Evolutionary conservation across 2,888 invertebrate species (phyloP).

Genomic region (Druceiella hillmani): DNA sequence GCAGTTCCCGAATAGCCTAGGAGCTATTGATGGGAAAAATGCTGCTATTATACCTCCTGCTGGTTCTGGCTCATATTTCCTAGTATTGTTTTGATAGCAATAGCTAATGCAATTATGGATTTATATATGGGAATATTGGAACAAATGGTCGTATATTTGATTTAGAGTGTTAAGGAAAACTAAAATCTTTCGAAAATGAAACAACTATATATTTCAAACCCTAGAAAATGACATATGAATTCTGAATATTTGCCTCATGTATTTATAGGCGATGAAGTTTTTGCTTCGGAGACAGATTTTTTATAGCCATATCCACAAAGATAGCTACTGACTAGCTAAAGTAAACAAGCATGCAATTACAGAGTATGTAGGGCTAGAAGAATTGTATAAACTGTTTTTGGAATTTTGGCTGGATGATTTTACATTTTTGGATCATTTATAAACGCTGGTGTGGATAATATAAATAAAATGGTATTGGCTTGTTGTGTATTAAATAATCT

Average conservation of each 20-base stretch:
- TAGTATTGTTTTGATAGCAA: too few species aligned
- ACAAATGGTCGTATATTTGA: conserved; percentile 11
- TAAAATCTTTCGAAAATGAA: conserved; percentile 5
- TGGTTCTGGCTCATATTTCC: too few species aligned
- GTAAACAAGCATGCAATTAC: too few species aligned
- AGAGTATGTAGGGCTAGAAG: conserved; percentile 14
- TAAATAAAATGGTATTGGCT: conserved; percentile 15
- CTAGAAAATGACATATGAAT: conserved; percentile 12
- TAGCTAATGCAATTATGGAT: conserved; percentile 6
- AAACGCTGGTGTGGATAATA: conserved; percentile 17
- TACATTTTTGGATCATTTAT: too few species aligned
- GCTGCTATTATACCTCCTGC: too few species aligned
- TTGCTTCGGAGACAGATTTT: conserved; percentile 13
- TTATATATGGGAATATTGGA: conserved; percentile 9
- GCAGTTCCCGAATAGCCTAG: too few species aligned
- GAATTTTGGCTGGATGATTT: conserved; percentile 16
- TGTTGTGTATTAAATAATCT: conserved; percentile 18
- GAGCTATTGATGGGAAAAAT: too few species aligned
- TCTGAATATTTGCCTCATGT: conserved; percentile 13
- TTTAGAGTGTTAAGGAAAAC: conserved; percentile 8
- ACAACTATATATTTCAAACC: conserved; percentile 8
- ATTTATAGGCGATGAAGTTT: conserved; percentile 14
- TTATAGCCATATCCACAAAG: conserved; percentile 11
- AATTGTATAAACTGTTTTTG: conserved; percentile 15
- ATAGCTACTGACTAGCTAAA: conserved; percentile 9